Evolutionary conservation across 2,797 vertebrate species (phyloP).

Genomic region (Xiphorhynchus erythropygius): DNA sequence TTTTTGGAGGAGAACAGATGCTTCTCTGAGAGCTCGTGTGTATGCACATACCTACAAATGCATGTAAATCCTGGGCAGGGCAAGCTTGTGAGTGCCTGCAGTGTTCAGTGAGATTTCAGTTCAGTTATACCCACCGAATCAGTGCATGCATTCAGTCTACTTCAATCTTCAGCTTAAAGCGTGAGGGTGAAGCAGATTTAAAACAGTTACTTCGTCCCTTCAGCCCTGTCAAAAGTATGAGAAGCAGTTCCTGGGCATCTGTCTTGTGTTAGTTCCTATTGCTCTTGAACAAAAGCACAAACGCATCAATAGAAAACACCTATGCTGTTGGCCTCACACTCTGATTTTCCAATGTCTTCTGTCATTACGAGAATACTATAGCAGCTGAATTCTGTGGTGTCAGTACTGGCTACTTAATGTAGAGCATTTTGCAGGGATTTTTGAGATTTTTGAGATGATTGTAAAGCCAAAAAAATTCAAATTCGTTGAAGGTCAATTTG

Average conservation of each 20-base stretch:
- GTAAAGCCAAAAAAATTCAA: not conserved
- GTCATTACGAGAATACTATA: not conserved
- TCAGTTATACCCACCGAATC: not conserved
- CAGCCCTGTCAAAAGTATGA: not conserved
- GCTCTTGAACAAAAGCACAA: not conserved
- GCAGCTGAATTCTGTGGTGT: not conserved
- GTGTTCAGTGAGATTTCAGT: not conserved
- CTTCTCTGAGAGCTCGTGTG: not conserved
- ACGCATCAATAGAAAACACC: not conserved
- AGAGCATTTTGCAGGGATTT: not conserved
- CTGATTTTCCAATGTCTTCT: not conserved
- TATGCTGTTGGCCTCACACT: not conserved
- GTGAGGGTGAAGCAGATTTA: not conserved
- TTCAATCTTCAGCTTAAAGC: not conserved
- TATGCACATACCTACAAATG: not conserved
- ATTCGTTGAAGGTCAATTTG: not conserved
- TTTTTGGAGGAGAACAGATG: not conserved
- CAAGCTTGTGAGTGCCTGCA: not conserved
- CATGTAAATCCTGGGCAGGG: rapidly evolving
- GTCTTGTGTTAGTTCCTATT: not conserved
- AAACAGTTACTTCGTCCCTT: not conserved
- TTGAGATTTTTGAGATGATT: not conserved
- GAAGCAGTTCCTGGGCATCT: not conserved
- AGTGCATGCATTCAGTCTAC: not conserved
- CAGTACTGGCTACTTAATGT: not conserved